Evolutionary conservation across 92 coral and sea anemone genomes (phyloP).

Genomic region (Phenganax stokvisi): DNA sequence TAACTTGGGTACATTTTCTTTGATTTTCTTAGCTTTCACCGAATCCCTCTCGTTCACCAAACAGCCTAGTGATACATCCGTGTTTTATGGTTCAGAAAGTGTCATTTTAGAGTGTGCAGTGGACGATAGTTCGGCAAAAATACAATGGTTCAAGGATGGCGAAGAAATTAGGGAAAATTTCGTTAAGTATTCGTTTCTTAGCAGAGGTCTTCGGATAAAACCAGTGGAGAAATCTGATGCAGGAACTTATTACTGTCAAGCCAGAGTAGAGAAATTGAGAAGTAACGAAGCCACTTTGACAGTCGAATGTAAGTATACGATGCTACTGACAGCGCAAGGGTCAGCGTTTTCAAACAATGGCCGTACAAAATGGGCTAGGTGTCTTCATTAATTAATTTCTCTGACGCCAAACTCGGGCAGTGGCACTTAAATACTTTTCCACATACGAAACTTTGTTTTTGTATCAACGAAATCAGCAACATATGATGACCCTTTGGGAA

Average conservation of each 20-base stretch:
- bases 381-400: not conserved
- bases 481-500: constrained; percentile 3
- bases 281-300: constrained; percentile 24
- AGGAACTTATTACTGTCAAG: constrained; percentile 38
- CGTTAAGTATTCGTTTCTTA: not conserved
- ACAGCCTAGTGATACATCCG: constrained; percentile 23
- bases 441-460: not conserved
- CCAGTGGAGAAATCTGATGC: constrained; percentile 5
- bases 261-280: not conserved
- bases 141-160: constrained; percentile 4
- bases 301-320: constrained; percentile 26
- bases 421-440: constrained; percentile 1
- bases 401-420: constrained; percentile 8
- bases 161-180: not conserved
- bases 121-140: not conserved
- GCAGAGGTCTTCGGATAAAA: constrained; percentile 15
- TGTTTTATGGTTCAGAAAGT: not conserved
- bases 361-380: not conserved
- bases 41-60: not conserved
- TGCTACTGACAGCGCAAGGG: not conserved
- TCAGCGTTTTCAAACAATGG: not conserved
- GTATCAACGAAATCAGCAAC: not conserved
- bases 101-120: constrained; percentile 20
- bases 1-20: not conserved
- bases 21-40: not conserved